phyloP scores from a whole-genome alignment of 2,797 vertebrate species.

The Hemibagrus guttatus region DNA sequence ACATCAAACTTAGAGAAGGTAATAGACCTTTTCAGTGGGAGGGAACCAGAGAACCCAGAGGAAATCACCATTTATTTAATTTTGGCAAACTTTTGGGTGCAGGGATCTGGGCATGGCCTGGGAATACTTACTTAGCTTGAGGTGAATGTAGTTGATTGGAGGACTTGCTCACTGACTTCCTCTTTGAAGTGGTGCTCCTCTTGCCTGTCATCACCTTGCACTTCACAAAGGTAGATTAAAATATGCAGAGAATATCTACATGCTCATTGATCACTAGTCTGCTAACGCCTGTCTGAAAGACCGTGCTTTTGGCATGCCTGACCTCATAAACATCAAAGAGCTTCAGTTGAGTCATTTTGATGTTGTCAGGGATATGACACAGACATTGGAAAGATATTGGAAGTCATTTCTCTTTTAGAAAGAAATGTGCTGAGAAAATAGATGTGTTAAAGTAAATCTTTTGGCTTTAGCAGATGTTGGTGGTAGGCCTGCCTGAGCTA shows the following conservation, averaged over 20 bases:
- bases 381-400: background rate
- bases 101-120: background rate
- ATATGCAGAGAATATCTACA: conserved; percentile 61
- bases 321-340: conserved; percentile 71
- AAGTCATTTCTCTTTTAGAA: background rate
- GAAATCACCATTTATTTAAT: background rate
- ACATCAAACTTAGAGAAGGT: background rate
- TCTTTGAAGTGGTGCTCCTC: conserved; percentile 53
- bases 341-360: conserved; percentile 61
- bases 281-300: conserved; percentile 57
- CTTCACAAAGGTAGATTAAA: conserved; percentile 60
- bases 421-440: background rate
- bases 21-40: background rate
- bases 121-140: conserved; percentile 16
- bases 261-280: conserved; percentile 55
- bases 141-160: conserved; percentile 51
- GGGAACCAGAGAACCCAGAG: background rate
- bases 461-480: background rate
- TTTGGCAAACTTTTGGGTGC: background rate
- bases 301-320: conserved; percentile 70
- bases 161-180: conserved; percentile 46
- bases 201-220: conserved; percentile 1
- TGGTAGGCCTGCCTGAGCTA: background rate
- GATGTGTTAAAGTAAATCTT: background rate
- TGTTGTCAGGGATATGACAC: background rate